Evolutionary conservation across 2,113 vertebrate species (phyloP).

Genomic region (Galbula dea): DNA sequence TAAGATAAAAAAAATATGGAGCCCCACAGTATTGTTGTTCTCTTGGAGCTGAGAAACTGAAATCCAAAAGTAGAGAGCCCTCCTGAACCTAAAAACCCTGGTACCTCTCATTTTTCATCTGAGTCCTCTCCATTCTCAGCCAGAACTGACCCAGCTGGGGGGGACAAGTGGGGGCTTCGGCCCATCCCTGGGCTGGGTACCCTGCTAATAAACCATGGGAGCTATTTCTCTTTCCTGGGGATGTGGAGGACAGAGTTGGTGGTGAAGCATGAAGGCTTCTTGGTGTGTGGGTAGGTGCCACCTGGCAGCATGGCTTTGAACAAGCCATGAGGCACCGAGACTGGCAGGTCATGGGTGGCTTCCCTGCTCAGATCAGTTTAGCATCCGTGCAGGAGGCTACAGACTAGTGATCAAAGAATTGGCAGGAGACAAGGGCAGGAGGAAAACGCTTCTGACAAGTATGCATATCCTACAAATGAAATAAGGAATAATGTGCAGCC

Average conservation of each 20-base stretch:
- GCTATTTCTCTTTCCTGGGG: rapidly evolving
- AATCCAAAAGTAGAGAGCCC: not conserved
- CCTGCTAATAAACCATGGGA: not conserved
- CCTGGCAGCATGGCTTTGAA: not conserved
- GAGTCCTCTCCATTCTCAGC: not conserved
- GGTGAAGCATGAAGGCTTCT: not conserved
- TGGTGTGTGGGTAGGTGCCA: rapidly evolving
- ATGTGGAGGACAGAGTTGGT: not conserved
- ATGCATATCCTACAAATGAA: not conserved
- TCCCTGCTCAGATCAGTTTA: not conserved
- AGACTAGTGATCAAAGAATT: not conserved
- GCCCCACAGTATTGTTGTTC: not conserved
- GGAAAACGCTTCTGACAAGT: not conserved
- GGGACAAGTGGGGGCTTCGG: rapidly evolving
- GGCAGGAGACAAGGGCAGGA: not conserved
- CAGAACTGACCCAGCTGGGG: rapidly evolving
- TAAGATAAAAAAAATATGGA: not conserved
- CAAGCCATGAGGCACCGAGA: rapidly evolving
- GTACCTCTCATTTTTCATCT: not conserved
- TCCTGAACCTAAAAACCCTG: not conserved
- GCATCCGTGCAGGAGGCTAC: not conserved
- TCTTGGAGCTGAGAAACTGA: not conserved
- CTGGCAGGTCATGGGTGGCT: not conserved
- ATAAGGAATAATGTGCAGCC: not conserved
- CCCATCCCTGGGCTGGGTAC: not conserved